Percentiles rank a stretch among this genome's conserved stretches.
Evolutionary conservation across 2,888 invertebrate species (phyloP).

Genomic region (Mantis religiosa): DNA sequence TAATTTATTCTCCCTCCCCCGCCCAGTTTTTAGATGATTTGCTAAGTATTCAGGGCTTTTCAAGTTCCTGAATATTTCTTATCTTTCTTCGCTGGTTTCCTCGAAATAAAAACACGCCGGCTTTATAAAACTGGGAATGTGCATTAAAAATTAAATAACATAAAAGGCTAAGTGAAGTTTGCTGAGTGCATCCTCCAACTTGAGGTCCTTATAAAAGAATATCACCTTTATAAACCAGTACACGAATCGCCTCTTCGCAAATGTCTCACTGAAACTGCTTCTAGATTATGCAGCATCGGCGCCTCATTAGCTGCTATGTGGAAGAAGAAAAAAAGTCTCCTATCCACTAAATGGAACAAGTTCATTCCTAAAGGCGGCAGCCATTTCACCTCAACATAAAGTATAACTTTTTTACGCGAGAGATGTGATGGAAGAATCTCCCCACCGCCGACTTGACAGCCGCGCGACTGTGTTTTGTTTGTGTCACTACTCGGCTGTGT

Average conservation of each 20-base stretch:
- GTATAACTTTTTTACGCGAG: background rate
- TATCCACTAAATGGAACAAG: background rate
- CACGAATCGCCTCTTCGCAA: background rate
- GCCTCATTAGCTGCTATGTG: background rate
- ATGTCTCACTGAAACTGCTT: background rate
- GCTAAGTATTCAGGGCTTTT: no score
- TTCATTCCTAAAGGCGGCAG: background rate
- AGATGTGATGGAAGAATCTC: background rate
- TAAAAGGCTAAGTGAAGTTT: background rate
- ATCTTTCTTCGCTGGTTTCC: background rate
- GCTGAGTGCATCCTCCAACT: background rate
- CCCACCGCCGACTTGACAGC: conserved; percentile 1
- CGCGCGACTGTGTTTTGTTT: conserved; percentile 28
- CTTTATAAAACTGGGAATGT: background rate
- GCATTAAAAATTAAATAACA: background rate
- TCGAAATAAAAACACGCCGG: background rate
- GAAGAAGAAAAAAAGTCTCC: background rate
- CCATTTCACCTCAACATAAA: background rate
- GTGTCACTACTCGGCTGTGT: conserved; percentile 25
- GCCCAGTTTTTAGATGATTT: no score
- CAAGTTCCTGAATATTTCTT: background rate
- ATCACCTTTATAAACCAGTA: background rate
- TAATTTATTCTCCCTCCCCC: no score
- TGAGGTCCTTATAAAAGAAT: background rate
- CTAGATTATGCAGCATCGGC: background rate